Percentiles rank a stretch among this genome's conserved stretches.
Evolutionary conservation across 2,797 vertebrate genomes (phyloP).

Genomic region (Acanthornis magna): DNA sequence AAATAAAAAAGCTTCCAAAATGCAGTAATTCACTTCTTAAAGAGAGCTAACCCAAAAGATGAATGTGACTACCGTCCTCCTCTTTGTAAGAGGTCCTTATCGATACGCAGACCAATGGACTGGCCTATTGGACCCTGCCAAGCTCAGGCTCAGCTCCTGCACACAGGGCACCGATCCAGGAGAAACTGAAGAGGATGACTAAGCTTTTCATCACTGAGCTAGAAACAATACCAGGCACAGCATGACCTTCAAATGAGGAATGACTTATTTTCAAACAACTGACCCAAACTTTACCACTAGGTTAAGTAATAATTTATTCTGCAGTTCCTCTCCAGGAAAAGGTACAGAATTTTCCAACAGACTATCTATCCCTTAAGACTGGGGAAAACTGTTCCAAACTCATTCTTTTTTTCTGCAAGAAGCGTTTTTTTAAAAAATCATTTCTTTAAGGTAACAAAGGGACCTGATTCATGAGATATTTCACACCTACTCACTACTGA

Average conservation of each 20-base stretch:
- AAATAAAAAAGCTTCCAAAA: background rate
- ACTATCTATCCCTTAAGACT: background rate
- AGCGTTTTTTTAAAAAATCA: background rate
- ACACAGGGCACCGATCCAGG: background rate
- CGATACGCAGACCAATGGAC: background rate
- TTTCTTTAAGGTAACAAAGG: background rate
- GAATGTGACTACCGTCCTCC: background rate
- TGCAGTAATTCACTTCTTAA: background rate
- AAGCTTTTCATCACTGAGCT: background rate
- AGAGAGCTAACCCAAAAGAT: background rate
- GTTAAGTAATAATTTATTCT: conserved; percentile 1
- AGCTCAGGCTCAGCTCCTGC: background rate
- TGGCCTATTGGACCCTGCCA: background rate
- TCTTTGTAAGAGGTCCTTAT: background rate
- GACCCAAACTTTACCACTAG: background rate
- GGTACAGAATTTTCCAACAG: background rate
- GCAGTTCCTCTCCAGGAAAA: background rate
- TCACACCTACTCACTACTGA: background rate
- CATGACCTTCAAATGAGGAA: background rate
- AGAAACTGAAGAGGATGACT: background rate
- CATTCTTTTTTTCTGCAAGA: background rate
- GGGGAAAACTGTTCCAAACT: background rate
- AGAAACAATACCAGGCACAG: background rate
- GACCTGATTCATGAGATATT: background rate
- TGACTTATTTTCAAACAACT: conserved; percentile 1